phyloP scores from a whole-genome alignment of 2,113 vertebrate genomes.

The Mustelus asterias region DNA sequence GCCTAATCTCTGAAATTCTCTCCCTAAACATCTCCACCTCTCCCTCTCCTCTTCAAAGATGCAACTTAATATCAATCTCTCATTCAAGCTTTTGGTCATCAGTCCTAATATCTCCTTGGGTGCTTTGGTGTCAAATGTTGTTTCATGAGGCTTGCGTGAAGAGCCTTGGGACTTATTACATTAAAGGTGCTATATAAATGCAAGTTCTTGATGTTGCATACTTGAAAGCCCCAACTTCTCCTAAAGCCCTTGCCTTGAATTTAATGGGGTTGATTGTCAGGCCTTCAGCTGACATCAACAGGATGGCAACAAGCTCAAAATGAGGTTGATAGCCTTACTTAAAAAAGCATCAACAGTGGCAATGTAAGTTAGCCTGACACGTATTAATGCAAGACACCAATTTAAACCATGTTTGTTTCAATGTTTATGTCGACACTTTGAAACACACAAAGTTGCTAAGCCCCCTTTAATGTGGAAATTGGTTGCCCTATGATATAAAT shows the following conservation, averaged over 20 bases:
- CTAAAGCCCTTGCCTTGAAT: background rate
- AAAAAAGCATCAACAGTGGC: background rate
- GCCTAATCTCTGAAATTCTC: background rate
- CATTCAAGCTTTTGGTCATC: background rate
- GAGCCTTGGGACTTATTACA: background rate
- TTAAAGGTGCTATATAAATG: background rate
- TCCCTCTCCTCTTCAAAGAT: background rate
- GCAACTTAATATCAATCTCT: background rate
- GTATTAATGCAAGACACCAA: no score
- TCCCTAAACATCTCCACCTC: background rate
- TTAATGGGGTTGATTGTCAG: background rate
- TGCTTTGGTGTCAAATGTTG: background rate
- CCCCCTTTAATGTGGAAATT: background rate
- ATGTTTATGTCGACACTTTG: no score
- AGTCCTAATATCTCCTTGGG: background rate
- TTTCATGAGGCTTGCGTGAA: background rate
- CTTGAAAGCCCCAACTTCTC: background rate
- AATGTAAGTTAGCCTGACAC: no score
- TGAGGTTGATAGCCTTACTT: background rate
- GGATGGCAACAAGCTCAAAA: background rate
- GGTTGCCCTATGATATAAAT: background rate
- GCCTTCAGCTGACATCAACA: background rate
- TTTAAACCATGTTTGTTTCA: no score
- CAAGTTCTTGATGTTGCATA: background rate
- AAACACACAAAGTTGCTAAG: background rate